Evolutionary conservation across 2,888 invertebrate species (phyloP).

Genomic region (Plebejus melissa): DNA sequence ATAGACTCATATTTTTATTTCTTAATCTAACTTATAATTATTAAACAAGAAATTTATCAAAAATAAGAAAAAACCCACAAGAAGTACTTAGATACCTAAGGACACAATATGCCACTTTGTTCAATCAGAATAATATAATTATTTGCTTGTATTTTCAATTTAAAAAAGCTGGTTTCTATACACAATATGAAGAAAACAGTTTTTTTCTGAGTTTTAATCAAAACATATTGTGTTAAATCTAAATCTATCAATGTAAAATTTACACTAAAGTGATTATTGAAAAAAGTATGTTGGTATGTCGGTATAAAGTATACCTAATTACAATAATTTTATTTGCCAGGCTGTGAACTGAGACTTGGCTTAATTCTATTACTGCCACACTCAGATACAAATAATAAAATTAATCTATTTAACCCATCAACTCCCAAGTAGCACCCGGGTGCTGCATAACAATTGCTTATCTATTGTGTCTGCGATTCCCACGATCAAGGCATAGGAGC

Average conservation of each 20-base stretch:
- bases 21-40: conserved; percentile 33
- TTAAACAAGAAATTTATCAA: conserved; percentile 31
- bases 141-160: background rate
- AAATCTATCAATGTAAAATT: background rate
- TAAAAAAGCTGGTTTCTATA: background rate
- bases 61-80: conserved; percentile 23
- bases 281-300: background rate
- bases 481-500: no score
- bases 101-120: conserved; percentile 28
- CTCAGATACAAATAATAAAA: no score
- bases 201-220: background rate
- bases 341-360: background rate
- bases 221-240: background rate
- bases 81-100: conserved; percentile 24
- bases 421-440: no score
- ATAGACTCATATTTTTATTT: conserved; percentile 27
- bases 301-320: background rate
- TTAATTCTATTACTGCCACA: background rate
- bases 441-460: no score
- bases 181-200: background rate
- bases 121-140: background rate
- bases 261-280: background rate
- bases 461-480: no score
- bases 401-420: no score
- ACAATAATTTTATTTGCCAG: background rate